Base-by-base conservation (phyloP, 2,797 vertebrate species). In the Cyclopterus lumpus region DNA sequence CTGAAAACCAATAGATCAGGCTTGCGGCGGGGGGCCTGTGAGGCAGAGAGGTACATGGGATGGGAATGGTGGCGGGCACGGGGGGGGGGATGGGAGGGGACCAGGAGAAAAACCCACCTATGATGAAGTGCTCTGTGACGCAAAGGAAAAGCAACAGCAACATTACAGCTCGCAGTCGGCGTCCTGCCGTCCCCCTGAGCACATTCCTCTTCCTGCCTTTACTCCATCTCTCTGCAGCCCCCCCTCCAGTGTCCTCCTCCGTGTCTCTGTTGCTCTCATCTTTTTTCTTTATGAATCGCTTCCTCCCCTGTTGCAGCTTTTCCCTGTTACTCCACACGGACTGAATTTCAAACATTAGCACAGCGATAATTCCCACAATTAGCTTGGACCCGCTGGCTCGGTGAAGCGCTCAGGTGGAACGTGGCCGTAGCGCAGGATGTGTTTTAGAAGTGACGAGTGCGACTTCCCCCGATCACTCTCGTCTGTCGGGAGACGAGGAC, bases 1-100 rank as follows among this genome's bases (percentile, higher is more conserved):
- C 91, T 83, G 95, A 92, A 95, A 96, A 94, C 94, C 94, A 94
- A 98, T 97, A 97, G 96, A 98, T 98, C 97, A 99, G 94, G 92
- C 71, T 85, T 95, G 91, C 94, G 61, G 93, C 90, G 85, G 93
- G 93, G 93, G 91, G 89, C 94, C 94, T 89, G 80, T 88, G 92
- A 91, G 91, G 81, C 68, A 79, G 73, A 68, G 77, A 82, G 94
- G 75, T 80, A 88, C 94, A 92, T 87, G 91, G 80, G 86, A 90
- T 94, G 92, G 93, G 92, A 90, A 85, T 79, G 92, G 92, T 38
- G 24, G 22, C 49, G 22, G 71, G 61, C 48, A 66, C 64, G 71
- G 58, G 88, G 90, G 89, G 75, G 92, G 81, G 73, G 61, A 86
- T 89, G 89, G 75, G 66, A 65, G 77, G 84, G 93, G 92, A 94